Evolutionary conservation across 2,888 invertebrate genomes (phyloP).

Genomic region (Eupithecia inturbata): DNA sequence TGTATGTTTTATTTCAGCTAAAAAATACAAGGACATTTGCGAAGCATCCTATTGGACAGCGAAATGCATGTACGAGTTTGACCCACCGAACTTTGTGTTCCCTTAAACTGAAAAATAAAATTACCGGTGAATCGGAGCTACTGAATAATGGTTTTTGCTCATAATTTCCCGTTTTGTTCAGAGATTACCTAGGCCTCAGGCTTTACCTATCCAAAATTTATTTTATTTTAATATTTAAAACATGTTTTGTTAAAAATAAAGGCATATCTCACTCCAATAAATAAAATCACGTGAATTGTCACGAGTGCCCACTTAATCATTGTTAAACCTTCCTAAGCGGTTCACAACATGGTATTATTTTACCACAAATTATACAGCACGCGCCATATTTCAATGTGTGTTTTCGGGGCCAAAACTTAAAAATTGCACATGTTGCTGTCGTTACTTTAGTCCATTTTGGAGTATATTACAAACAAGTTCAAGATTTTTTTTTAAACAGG

Average conservation of each 20-base stretch:
- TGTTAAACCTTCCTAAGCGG: slow-evolving; percentile 28
- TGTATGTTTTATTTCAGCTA: slow-evolving; percentile 53
- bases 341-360: slow-evolving; percentile 11
- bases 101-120: slow-evolving; percentile 52
- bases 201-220: too few relatives aligned
- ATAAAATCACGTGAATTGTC: not conserved
- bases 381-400: slow-evolving; percentile 11
- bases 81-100: slow-evolving; percentile 70
- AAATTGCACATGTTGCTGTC: not conserved
- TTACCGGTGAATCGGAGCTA: not conserved
- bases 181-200: too few relatives aligned
- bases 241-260: not conserved
- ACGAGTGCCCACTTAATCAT: not conserved
- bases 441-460: slow-evolving; percentile 18
- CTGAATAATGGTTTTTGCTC: not conserved
- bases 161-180: not conserved
- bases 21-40: slow-evolving; percentile 73
- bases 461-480: not conserved
- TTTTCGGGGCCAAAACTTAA: slow-evolving; percentile 15
- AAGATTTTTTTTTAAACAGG: not conserved
- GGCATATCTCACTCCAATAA: not conserved
- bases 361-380: slow-evolving; percentile 27
- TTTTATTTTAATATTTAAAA: not conserved
- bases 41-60: slow-evolving; percentile 74
- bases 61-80: slow-evolving; percentile 74